Base-by-base conservation (phyloP, 2,113 vertebrate genomes). In the Gorilla gorilla region DNA sequence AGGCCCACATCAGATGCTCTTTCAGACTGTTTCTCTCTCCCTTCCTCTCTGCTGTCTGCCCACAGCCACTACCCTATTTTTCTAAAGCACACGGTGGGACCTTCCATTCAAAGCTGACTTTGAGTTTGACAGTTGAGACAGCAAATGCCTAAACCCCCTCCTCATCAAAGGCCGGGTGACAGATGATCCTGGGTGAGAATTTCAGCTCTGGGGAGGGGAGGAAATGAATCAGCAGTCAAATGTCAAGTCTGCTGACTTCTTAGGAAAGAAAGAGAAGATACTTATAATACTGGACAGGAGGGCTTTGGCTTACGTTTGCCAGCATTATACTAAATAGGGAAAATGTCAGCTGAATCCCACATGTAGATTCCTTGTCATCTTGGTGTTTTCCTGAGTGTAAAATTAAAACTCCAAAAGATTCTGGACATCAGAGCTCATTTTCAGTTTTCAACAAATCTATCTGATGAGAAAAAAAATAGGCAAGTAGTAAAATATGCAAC, bases 151-250 rank as follows among this genome's bases (percentile, higher is more conserved):
- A 45, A 94, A 48, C 55, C 92, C 88, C 27, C 10, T 83, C 80
- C 87, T 97, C 83, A 43, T 96, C 85, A 96, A 93, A 97, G 73
- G 38, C 55, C 61, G 50, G 79, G 76, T 78, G 85, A 91, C 92
- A 64, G 55, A 85, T 11, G 59, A 94, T 8, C 1, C 17, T 20
- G n/a, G 66, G 5, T 12, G 92, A 98, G 85, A 92, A 98, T 96
- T 97, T 97, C 82, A 97, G 94, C 83, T 96, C 64, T 43, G 22
- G 76, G 66, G 59, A 73, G 11, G 72, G 64, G 50, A 83, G 25
- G 38, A 30, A 90, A 92, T 45, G 40, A 50, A 3, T 95, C 95
- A 94, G 32, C 86, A 97, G 95, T 97, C 98, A 98, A 98, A 97
- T 93, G 97, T 75, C 94, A 94, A 81, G 83, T 5, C 91, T 95